Evolutionary conservation across 2,113 vertebrate genomes (phyloP), one percentile per base, ranked within the genome.

Genomic region (Oxyura jamaicensis): DNA sequence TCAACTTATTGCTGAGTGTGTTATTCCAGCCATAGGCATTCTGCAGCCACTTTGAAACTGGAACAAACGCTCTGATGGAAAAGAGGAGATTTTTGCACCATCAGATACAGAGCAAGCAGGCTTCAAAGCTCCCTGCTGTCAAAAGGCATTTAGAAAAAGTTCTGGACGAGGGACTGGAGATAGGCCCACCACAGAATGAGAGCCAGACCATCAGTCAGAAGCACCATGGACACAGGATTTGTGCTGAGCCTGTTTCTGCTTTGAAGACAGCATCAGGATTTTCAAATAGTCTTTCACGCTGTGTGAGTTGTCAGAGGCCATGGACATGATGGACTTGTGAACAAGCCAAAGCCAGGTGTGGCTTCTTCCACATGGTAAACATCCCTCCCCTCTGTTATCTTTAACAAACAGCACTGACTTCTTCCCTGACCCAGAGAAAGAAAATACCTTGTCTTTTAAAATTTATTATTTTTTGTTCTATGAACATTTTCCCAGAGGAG

Each of bases 401-500:
- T 50, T 60, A 83, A 79, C 35, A 91, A 90, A 60, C n/a, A 79
- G 23, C 65, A 46, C n/a, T 6, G 28, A 8, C 19, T 81, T 66
- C 72, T 92, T 85, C 55, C 53, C 68, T 36, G 50, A 82, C 42
- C 50, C 62, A 73, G 50, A 31, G 78, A 88, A 86, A 59, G 35
- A 39, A 29, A 74, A 69, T 56, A 36, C 21, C 3, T 2, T 52
- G 36, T 66, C 62, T 69, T 95, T 55, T 63, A 63, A 46, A 85
- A 83, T 52, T 17, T 86, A 82, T 83, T 87, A n/a, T 31, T 80
- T 91, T 94, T 66, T 78, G 41, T 84, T 80, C 50, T 87, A 82
- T 66, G 81, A 83, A 28, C 36, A 62, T 77, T 88, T 93, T 95
- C 91, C 75, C 88, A 91, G 63, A 86, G 83, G 44, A 83, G 41